Evolutionary conservation across 1,140 invertebrate species (phyloP).

Genomic region (Zaprionus gabonicus): DNA sequence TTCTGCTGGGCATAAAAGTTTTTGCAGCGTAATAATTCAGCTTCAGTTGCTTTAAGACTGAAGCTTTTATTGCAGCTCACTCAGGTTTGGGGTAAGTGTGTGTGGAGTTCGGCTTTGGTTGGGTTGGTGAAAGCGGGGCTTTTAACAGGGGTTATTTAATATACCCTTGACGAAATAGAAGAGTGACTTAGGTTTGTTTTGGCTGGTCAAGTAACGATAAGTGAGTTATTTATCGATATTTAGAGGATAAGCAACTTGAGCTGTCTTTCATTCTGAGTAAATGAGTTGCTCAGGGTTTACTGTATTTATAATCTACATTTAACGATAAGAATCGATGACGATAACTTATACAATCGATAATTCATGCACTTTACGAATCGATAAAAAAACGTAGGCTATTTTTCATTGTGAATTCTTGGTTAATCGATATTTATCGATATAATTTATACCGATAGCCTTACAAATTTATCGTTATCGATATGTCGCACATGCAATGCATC

Average conservation of each 20-base stretch:
- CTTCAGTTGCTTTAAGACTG: not conserved
- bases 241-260: not conserved
- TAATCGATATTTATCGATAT: not conserved
- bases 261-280: too few relatives aligned
- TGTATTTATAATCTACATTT: too few relatives aligned
- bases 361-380: not conserved
- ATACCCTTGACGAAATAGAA: not conserved
- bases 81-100: not conserved
- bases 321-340: not conserved
- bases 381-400: not conserved
- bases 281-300: too few relatives aligned
- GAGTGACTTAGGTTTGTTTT: not conserved
- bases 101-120: not conserved
- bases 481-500: not conserved
- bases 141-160: not conserved
- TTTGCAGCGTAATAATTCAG: conserved; percentile 1
- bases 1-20: not conserved
- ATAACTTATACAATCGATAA: not conserved
- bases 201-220: not conserved
- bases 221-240: not conserved
- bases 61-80: conserved; percentile 6
- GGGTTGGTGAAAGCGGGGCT: not conserved
- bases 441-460: not conserved
- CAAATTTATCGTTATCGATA: not conserved
- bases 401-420: not conserved